Evolutionary conservation across 1,140 invertebrate genomes (phyloP).

Genomic region (Drosophila parabipectinata): DNA sequence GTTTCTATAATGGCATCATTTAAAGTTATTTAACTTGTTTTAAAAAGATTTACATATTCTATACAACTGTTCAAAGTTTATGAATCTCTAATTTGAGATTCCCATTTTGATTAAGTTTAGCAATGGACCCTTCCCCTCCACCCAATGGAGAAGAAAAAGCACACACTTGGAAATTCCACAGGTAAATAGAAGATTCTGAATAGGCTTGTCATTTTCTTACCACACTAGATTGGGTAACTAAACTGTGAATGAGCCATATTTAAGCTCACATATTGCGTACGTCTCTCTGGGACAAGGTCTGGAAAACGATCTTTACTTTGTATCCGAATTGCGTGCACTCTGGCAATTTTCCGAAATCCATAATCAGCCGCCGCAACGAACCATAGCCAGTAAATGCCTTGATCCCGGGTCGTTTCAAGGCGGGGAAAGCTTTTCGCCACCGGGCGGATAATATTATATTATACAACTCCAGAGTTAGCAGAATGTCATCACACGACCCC

Average conservation of each 20-base stretch:
- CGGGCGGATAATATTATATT: constrained; percentile 21
- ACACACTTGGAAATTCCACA: too few species aligned
- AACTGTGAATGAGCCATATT: constrained; percentile 15
- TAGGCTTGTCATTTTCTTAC: background rate
- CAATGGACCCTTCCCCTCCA: too few species aligned
- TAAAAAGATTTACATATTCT: background rate
- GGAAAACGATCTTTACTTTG: constrained; percentile 8
- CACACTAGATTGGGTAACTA: constrained; percentile 39
- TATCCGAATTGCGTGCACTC: constrained; percentile 58
- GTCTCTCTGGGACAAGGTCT: background rate
- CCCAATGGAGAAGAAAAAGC: too few species aligned
- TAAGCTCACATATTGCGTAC: constrained; percentile 3
- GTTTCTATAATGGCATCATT: background rate
- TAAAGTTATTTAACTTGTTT: background rate
- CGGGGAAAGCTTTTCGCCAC: constrained; percentile 29
- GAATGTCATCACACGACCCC: constrained; percentile 56
- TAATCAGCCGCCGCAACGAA: constrained; percentile 67
- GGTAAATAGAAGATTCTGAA: background rate
- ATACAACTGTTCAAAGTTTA: background rate
- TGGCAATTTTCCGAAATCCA: constrained; percentile 36
- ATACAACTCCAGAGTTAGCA: constrained; percentile 43
- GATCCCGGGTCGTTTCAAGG: constrained; percentile 7
- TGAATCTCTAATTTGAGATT: background rate
- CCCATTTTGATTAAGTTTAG: background rate
- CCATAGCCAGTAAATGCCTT: constrained; percentile 38